Evolutionary conservation across 1,140 invertebrate genomes (phyloP), one percentile per base, ranked within the genome.

Genomic region (Argopecten irradians): DNA sequence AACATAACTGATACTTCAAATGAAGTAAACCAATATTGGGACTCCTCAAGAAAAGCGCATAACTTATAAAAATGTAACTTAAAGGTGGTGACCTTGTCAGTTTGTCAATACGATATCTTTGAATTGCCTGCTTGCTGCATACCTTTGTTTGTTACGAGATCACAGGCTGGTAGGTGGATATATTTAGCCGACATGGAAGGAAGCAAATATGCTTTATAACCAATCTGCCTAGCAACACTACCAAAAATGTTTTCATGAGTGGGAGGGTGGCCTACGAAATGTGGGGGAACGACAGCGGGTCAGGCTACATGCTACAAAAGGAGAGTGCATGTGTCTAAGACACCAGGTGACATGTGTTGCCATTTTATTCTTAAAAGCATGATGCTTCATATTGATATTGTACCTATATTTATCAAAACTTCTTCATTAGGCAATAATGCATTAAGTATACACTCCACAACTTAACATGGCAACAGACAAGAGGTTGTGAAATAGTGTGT

Each of bases 121-220:
- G 55, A 71, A 71, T 71, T 71, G 55, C 55, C 55, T 28, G 55
- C 55, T 71, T 71, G 55, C 22, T 71, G 55, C 55, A 71, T 71
- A 71, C 55, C 55, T 71, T 71, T 71, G 55, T 71, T 71, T 71
- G 55, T 16, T 19, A 46, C 22, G 22, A 2, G 43, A 2, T 46
- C 43, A 46, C 43, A 5, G 22, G 9, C 13, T 46, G 2, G 22
- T 19, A 46, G 19, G 14, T 3, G 43, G 43, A 19, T 46, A 16
- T 11, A 19, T 46, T 22, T 16, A 46, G 43, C 19, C 13, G 19
- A 46, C 43, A 46, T 16, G 43, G 43, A 46, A 46, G 9, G 43
- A 46, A 46, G 43, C 43, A 71, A 71, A 71, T 71, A 71, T 71
- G 55, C 55, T 71, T 71, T 71, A 71, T 71, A 71, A 5, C n/a